Evolutionary conservation across 2,113 vertebrate genomes (phyloP), one percentile per base, ranked within the genome.

Genomic region (Muscicapa adusta): DNA sequence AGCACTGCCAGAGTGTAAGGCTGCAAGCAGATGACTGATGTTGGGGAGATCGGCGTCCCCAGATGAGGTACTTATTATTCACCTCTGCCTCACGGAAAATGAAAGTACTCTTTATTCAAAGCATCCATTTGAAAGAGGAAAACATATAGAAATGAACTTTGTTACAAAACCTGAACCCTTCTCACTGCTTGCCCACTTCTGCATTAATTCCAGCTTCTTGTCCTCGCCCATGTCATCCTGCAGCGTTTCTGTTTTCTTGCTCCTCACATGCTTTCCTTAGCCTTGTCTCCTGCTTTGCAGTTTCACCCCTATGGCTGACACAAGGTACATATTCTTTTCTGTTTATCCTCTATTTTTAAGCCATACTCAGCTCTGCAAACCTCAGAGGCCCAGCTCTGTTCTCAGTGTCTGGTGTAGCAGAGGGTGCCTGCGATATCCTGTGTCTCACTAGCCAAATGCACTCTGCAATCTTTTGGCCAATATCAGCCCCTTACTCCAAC

Each of bases 1-100:
- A 97, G 94, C 91, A 31, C 98, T 97, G 97, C 94, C 20, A 61
- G 97, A 97, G 97, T 62, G 78, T 91, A 89, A 88, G 94, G 92
- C 96, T 97, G 93, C 94, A 81, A 94, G 92, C 42, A 78, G 93
- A 97, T 93, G 96, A 96, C 91, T 97, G 96, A 97, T 93, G 96
- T 57, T 96, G 88, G 90, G 83, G 94, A 76, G 78, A 88, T 67
- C 90, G 5, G 89, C 81, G 8, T 91, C 81, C 88, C 93, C 85
- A 58, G 91, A 86, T 84, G 95, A 95, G 68, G 85, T 78, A 75
- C 88, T 94, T 95, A 87, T 77, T 97, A 92, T 96, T 94, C 94
- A 94, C 89, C 85, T 92, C 96, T 95, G 96, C 96, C 96, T 97
- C 96, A 82, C 31, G 66, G 94, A 96, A 96, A 97, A 95, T 74